Base-by-base conservation (phyloP, 2,888 invertebrate species). In the Lochmaea crataegi region DNA sequence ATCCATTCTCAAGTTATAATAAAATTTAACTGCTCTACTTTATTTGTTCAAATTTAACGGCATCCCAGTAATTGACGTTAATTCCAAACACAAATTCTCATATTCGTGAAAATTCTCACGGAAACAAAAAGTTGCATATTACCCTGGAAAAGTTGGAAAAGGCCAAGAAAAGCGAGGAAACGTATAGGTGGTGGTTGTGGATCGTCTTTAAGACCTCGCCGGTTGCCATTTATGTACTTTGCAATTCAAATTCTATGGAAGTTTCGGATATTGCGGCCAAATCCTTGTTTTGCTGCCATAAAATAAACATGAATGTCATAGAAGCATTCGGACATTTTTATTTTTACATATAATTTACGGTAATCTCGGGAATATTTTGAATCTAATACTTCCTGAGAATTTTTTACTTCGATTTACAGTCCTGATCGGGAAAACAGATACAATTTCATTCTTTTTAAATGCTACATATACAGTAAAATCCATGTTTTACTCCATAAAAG, bases 271-370 rank as follows among this genome's bases (percentile, higher is more conserved):
- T 69, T 66, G 73, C 67, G 72, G 73, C 70, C 69, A 75, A 74
- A 75, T 77, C 74, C 74, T 72, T 75, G 80, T 82, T 81, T 80
- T 78, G 77, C 76, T 78, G 75, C 79, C 79, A 82, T 82, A 82
- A 81, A 82, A 82, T 83, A 83, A 81, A 82, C 83, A 83, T 82
- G 82, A 82, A 82, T 72, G 75, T 75, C 65, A 77, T 80, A 79
- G 75, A 76, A 80, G 74, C 79, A 80, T 80, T 73, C 68, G 75
- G 75, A 72, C 67, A 75, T 78, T 74, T 77, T 79, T 79, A 78
- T 78, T 78, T 79, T 79, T 60, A 60, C 32, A 2, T 14, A 60
- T 12, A 60, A 38, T 60, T 60, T 60, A 38, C 14, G 60, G 26
- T 12, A 14, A 57, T 26, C 57, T 26, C 3, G 57, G 14, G 22